Base-by-base conservation (phyloP, 2,113 vertebrate genomes). In the Austrofundulus limnaeus region DNA sequence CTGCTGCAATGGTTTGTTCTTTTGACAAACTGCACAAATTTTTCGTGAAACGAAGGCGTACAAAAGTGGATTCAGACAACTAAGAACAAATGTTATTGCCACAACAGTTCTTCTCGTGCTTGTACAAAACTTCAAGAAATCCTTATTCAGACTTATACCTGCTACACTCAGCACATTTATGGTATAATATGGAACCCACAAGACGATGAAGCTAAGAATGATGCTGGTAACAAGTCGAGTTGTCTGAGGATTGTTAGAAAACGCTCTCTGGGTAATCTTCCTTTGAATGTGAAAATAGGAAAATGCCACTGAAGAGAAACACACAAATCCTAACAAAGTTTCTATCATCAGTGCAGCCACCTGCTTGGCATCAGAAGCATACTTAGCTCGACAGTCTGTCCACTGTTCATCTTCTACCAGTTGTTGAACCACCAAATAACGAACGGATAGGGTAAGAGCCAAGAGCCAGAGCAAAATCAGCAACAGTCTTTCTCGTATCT, bases 311-410 rank as follows among this genome's bases (percentile, higher is more conserved):
- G 74, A 4, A 51, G 23, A 52, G 31, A 70, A 19, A 19, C 43
- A 62, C 14, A 31, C 1, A n/a, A 67, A 43, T 47, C 58, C 78
- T 2, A 63, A 0, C 16, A 70, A 9, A 12, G n/a, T 11, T 46
- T 74, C 51, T 24, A 28, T 38, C 45, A 81, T 17, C 37, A 72
- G n/a, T 66, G 75, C n/a, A n/a, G n/a, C n/a, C n/a, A n/a, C n/a
- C n/a, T n/a, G n/a, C n/a, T n/a, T n/a, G 17, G 13, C 8, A 5
- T 15, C 0, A 14, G 68, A 67, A 28, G 48, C 61, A 47, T 15
- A 70, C 0, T 5, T 1, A 23, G 5, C 0, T 5, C 0, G 0
- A n/a, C 82, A 84, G 0, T 0, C 1, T 14, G 12, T 38, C 49
- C n/a, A n/a, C 0, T 17, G 2, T 2, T 28, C 3, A 28, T 28